phyloP scores from a whole-genome alignment of 2,888 invertebrate genomes.

The Acheta domesticus region DNA sequence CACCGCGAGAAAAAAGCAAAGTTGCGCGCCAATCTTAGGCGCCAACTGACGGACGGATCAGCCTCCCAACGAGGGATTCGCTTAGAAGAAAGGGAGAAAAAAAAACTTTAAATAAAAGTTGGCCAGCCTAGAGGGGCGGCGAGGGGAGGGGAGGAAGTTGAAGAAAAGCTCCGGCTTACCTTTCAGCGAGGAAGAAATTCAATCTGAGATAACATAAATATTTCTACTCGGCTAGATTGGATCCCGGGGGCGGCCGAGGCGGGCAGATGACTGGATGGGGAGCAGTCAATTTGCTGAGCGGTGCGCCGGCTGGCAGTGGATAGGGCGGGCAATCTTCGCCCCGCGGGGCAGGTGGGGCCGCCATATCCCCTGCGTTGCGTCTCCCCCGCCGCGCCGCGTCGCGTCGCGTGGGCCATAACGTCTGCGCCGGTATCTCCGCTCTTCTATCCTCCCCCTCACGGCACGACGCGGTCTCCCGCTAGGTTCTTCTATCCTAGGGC shows the following conservation, averaged over 20 bases:
- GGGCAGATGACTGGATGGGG: not conserved
- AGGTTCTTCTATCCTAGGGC: too few relatives aligned
- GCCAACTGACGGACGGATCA: too few relatives aligned
- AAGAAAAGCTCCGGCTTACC: not conserved
- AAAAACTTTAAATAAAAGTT: not conserved
- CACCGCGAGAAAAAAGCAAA: too few relatives aligned
- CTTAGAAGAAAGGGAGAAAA: not conserved
- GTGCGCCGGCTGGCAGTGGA: not conserved
- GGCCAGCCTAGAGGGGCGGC: not conserved
- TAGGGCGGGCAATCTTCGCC: not conserved
- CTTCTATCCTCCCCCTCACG: too few relatives aligned
- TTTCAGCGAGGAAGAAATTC: constrained; percentile 18
- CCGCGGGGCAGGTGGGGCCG: not conserved
- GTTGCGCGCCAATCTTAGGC: too few relatives aligned
- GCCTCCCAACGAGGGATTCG: too few relatives aligned
- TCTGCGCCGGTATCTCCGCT: too few relatives aligned
- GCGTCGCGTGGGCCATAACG: too few relatives aligned
- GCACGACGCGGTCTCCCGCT: too few relatives aligned
- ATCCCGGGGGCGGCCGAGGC: not conserved
- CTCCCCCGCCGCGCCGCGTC: too few relatives aligned
- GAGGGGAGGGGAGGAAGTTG: not conserved
- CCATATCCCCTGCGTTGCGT: not conserved
- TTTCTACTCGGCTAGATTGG: constrained; percentile 18
- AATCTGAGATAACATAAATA: constrained; percentile 10
- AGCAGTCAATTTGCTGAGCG: constrained; percentile 7